phyloP scores from a whole-genome alignment of 1,140 invertebrate species.

The Cherax destructor region DNA sequence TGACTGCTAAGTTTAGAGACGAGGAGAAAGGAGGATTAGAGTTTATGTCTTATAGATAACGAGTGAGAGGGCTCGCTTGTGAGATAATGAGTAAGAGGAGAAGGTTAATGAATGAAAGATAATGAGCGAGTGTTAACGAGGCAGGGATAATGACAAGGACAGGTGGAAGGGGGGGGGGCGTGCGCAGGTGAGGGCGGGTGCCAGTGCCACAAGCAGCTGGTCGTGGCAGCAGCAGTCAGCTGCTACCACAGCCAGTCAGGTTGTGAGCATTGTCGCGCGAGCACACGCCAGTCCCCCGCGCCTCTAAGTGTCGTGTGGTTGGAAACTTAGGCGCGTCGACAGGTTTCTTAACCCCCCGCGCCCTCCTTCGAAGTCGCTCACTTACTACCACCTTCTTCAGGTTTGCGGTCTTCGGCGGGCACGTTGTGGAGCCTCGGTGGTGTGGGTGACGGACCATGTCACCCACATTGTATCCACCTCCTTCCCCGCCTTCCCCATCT shows the following conservation, averaged over 20 bases:
- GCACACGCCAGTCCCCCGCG: conserved; percentile 27
- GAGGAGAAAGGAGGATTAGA: neutral
- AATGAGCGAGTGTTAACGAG: conserved; percentile 10
- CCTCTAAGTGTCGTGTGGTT: conserved; percentile 16
- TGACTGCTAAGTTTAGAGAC: neutral
- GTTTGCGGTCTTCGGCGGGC: neutral
- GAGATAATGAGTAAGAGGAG: neutral
- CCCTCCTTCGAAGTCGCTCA: too few species aligned
- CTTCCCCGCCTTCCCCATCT: conserved; percentile 6
- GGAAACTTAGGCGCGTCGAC: too few species aligned
- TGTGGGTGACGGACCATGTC: conserved; percentile 61
- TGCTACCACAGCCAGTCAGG: conserved; percentile 34
- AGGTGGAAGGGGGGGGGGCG: neutral
- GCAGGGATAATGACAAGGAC: conserved; percentile 27
- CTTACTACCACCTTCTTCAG: neutral
- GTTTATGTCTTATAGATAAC: neutral
- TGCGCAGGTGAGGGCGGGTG: conserved; percentile 26
- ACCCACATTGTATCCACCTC: conserved; percentile 51
- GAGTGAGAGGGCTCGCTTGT: neutral
- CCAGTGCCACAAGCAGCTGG: conserved; percentile 21
- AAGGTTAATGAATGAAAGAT: neutral
- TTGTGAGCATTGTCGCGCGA: conserved; percentile 44
- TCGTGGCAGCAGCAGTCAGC: neutral
- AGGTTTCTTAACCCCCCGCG: too few species aligned
- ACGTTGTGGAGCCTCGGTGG: conserved; percentile 18